Base-by-base conservation (phyloP, 2,888 invertebrate genomes). In the Epinotia demarniana region DNA sequence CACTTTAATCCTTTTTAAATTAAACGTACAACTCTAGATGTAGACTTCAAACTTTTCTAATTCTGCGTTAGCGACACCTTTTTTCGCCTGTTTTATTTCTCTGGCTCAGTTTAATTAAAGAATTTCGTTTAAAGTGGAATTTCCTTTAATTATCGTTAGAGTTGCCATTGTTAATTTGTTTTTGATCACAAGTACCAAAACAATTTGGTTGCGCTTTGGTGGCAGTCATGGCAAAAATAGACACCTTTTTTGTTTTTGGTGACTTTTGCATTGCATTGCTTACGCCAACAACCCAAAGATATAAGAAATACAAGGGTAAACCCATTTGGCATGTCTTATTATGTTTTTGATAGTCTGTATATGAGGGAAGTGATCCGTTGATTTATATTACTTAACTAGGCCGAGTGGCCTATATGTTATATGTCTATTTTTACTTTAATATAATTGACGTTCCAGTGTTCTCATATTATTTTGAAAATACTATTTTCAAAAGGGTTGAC, bases 51-150 rank as follows among this genome's bases (percentile, higher is more conserved):
- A 67, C 67, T 67, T 67, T 73, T 61, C 62, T 63, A 69, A 46
- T 64, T 58, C 12, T 49, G 23, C 27, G 23, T n/a, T 43, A 27
- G 19, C 33, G 23, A 46, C 69, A 63, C 63, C 16, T 57, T 69
- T 69, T 68, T 69, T 57, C 33, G 55, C 27, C 18, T 33, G 23
- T 69, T 69, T 69, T 58, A 73, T 73, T 67, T 57, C 19, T 12
- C 9, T 60, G 18, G n/a, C n/a, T 53, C 55, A 16, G 69, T 74
- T 74, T 74, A 69, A 74, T 74, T 74, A 69, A 74, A 74, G 33
- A 69, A 63, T 46, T 63, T 63, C 63, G 58, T 57, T 57, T 49
- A 13, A 39, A 74, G 68, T 58, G 19, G 69, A 58, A 69, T 74
- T 69, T 63, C 63, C 8, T 63, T 69, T 74, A 69, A 74, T 74